Base-by-base conservation (phyloP, 2,797 vertebrate species). In the Gouania willdenowi region DNA sequence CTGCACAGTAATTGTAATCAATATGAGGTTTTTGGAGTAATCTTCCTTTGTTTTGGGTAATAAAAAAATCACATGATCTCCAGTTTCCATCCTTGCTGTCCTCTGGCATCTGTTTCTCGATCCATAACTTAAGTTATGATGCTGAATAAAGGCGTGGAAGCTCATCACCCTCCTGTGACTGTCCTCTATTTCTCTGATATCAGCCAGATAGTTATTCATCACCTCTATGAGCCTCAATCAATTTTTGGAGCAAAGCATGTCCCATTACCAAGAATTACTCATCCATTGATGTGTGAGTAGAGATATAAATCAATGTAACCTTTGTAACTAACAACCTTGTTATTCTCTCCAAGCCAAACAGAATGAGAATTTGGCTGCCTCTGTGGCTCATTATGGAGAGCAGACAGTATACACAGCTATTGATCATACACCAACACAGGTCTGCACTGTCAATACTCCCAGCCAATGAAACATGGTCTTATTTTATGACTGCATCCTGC, bases 241-340 rank as follows among this genome's bases (percentile, higher is more conserved):
- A 87, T 87, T 62, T 37, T 53, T 34, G 25, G 53, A 37, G 57
- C 60, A 37, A 50, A 75, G 47, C 58, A 69, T 65, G 74, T 74
- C 65, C 75, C 54, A 72, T 80, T 79, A 77, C 54, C 26, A 21
- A 75, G 66, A 75, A 81, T 79, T 79, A 79, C 80, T 82, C 65
- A 68, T 70, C 71, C 61, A 49, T 37, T 61, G 53, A 68, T 48
- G 53, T 44, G 45, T 35, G 40, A 49, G 60, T 61, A 30, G 14
- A 64, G 65, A 79, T 79, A 81, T 86, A 62, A 83, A 83, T 86
- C 83, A 86, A 69, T 77, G 66, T 55, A 82, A 82, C 75, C 82
- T 85, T 78, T 84, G 66, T 69, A 45, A 60, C 66, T 81, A 86
- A 82, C 79, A 83, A 71, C 81, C 70, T 76, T 86, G 81, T 86